Conservation (phyloP, 1,140 invertebrate species). For the Anoplolepis gracilipes region DNA sequence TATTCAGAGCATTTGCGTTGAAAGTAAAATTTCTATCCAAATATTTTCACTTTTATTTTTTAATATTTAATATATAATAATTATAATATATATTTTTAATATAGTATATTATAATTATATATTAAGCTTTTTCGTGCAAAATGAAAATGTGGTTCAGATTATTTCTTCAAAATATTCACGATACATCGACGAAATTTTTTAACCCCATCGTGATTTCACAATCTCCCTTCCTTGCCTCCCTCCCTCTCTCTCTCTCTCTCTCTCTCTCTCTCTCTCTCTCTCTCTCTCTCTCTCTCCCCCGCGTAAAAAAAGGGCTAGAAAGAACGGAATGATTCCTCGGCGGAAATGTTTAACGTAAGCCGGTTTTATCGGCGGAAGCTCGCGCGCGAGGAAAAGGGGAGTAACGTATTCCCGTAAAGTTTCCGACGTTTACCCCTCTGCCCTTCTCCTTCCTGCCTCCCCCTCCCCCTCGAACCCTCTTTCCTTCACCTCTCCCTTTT, state of each 20-base stretch:
- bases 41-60: not conserved
- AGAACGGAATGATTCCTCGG: constrained; percentile 54
- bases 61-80: not conserved
- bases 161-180: not conserved
- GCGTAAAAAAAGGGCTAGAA: constrained; percentile 33
- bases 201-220: constrained; percentile 31
- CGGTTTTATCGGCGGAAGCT: constrained; percentile 60
- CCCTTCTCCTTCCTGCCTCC: not conserved
- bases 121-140: not conserved
- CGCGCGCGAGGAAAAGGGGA: constrained; percentile 58
- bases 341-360: constrained; percentile 57
- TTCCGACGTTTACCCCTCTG: constrained; percentile 51
- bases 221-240: not conserved
- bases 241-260: too few species aligned
- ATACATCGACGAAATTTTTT: constrained; percentile 3
- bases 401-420: constrained; percentile 44
- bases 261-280: too few species aligned
- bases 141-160: not conserved
- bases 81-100: too few species aligned
- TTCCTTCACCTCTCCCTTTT: constrained; percentile 22
- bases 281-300: not conserved
- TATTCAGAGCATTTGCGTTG: not conserved
- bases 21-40: not conserved
- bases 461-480: too few species aligned
- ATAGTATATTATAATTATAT: too few species aligned